Base-by-base conservation (phyloP, 2,797 vertebrate genomes). In the Brachyalestes nurse region DNA sequence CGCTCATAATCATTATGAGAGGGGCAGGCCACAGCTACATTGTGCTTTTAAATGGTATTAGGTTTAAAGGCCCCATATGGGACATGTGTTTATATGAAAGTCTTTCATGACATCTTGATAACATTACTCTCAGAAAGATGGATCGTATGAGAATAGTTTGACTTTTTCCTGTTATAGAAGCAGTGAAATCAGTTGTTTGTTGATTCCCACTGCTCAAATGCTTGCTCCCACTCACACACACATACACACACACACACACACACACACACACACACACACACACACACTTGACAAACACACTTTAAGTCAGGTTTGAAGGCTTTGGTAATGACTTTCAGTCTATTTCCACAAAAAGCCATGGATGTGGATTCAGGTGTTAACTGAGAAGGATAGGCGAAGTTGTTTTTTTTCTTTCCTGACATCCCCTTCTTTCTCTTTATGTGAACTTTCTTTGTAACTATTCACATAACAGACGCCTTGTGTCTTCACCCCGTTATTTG, bases 271-370 rank as follows among this genome's bases (percentile, higher is more conserved):
- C 70, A 55, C 51, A 55, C 61, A 40, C 28, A 57, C n/a, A 66
- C n/a, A 66, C 28, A 55, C 47, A 57, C 34, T 47, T 6, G 1
- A 28, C 3, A 66, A 5, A 51, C 12, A 45, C 28, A 38, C 28
- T 28, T 21, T 60, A 5, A 49, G 55, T 47, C 28, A 69, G 38
- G 40, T 38, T 75, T 51, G 17, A 75, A 66, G 21, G 17, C 71
- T 62, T 10, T 19, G 7, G 42, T 69, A 80, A 47, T 75, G 57
- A 60, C 66, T 60, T 80, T 51, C 53, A 73, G 62, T 67, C n/a
- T 66, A 60, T 67, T 74, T 81, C 72, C 55, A 42, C 42, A 69
- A 45, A 55, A 75, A 67, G 53, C 51, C 8, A 5, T 19, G 7
- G 42, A 60, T 80, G 19, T 64, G 60, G 64, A 21, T 10, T 40